A percentile compares a stretch with the other conserved stretches of the same genome.
phyloP scores from a whole-genome alignment of 2,888 invertebrate species.

The Liopterus haemorrhoidalis region DNA sequence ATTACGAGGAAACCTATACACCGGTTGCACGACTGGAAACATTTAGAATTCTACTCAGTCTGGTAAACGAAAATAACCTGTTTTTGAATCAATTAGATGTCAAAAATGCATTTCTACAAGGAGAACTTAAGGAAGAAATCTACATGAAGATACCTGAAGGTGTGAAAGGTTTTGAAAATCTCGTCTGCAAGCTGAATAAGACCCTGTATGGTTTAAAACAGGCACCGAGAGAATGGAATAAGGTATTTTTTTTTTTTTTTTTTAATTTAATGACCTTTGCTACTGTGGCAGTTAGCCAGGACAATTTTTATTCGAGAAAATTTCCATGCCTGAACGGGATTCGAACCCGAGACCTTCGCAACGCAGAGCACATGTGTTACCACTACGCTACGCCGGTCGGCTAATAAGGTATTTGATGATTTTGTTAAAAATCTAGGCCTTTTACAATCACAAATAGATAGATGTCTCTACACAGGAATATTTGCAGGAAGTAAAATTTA shows the following conservation, averaged over 20 bases:
- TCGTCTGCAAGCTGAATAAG: conserved; percentile 7
- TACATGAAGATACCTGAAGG: background rate
- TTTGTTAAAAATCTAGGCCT: conserved; percentile 3
- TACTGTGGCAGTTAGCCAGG: too few species aligned
- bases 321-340: too few species aligned
- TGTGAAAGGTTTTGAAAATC: background rate
- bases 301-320: too few species aligned
- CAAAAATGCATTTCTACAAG: conserved; percentile 1
- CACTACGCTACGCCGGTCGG: too few species aligned
- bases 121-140: conserved; percentile 7
- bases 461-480: background rate
- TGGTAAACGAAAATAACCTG: background rate
- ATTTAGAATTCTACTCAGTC: background rate
- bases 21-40: background rate
- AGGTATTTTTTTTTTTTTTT: too few species aligned
- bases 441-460: background rate
- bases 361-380: too few species aligned
- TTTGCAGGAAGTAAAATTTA: conserved; percentile 14
- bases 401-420: conserved; percentile 24
- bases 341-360: too few species aligned
- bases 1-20: too few species aligned
- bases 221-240: conserved; percentile 5
- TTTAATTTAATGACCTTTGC: too few species aligned
- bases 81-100: conserved; percentile 6
- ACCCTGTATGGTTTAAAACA: conserved; percentile 7